Conservation (phyloP, 2,888 invertebrate species). For the Xiphydria camelus region DNA sequence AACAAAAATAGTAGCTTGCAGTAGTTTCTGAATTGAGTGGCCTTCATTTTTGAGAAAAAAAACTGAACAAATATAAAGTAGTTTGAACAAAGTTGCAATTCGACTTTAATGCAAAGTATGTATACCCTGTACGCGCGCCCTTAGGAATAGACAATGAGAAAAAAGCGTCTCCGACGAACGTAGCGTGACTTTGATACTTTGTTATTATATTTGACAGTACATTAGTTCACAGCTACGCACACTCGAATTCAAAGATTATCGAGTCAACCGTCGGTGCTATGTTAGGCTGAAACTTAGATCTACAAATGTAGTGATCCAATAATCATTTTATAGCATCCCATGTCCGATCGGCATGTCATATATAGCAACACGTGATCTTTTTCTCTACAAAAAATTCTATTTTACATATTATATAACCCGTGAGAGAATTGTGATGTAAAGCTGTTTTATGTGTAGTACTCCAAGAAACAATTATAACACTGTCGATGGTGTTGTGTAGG, state of each 20-base stretch:
- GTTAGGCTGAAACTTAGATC: constrained; percentile 30
- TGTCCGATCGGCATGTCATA: constrained; percentile 34
- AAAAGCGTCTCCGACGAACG: no score
- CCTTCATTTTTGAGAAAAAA: constrained; percentile 34
- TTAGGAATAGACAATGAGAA: no score
- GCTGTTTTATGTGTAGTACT: constrained; percentile 3
- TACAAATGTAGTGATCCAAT: constrained; percentile 25
- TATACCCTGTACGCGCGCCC: no score
- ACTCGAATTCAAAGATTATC: constrained; percentile 31
- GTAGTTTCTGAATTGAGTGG: constrained; percentile 41
- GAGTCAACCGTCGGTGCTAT: constrained; percentile 48
- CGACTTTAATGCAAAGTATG: no score
- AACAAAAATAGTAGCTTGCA: constrained; percentile 29
- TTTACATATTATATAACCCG: constrained; percentile 42
- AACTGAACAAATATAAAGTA: constrained; percentile 4
- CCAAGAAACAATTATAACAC: neutral
- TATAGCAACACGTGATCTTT: constrained; percentile 25
- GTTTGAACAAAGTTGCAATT: constrained; percentile 16
- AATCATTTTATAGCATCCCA: constrained; percentile 31
- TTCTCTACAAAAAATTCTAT: constrained; percentile 40
- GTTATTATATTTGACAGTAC: neutral
- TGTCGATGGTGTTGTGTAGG: no score
- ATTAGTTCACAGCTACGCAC: constrained; percentile 6
- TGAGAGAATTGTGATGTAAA: constrained; percentile 27
- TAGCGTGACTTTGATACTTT: neutral